Base-by-base conservation (phyloP, 2,888 invertebrate species). In the Bibio marci region DNA sequence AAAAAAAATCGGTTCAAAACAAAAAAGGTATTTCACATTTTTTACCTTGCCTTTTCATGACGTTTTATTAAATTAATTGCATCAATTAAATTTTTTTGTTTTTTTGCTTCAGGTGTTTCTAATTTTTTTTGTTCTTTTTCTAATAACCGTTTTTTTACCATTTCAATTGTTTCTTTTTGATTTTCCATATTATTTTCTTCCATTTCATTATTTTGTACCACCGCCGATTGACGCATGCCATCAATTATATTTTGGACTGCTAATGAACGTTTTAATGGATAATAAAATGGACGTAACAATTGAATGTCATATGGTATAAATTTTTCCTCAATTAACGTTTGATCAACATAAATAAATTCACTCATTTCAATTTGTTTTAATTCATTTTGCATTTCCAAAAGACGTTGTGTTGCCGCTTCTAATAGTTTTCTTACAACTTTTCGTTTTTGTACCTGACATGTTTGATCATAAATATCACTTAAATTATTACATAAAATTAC, bases 261-360 rank as follows among this genome's bases (percentile, higher is more conserved):
- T 12, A 46, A 31, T 4, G 55, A 50, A 50, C 61, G 63, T 45
- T 65, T 71, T 46, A 52, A 57, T 49, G 62, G 60, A 56, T 63
- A 73, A 53, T 64, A 73, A 36, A 54, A 55, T 2, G 71, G 68
- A 35, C 67, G 60, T 44, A 67, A 54, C 39, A 74, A 62, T 45
- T 70, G 65, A 12, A 75, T 50, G 43, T 73, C 68, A 15, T 67
- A 61, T 0, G 80, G 78, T 3, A 75, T 69, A 10, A 79, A 52
- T 49, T 75, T 76, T 45, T 73, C 54, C 48, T 74, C 69, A 26
- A 75, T 62, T 35, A 81, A 53, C 7, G 67, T 63, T 47, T 76
- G 71, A 52, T 82, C 81, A 32, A 77, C 65, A 56, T 76, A 81
- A 43, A 76, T 71, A 50, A 67, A 71, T 48, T 74, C 70, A 8